Percentiles rank a stretch among this genome's conserved stretches.
Conservation (phyloP, 2,888 invertebrate species). For the Thereva unica region DNA sequence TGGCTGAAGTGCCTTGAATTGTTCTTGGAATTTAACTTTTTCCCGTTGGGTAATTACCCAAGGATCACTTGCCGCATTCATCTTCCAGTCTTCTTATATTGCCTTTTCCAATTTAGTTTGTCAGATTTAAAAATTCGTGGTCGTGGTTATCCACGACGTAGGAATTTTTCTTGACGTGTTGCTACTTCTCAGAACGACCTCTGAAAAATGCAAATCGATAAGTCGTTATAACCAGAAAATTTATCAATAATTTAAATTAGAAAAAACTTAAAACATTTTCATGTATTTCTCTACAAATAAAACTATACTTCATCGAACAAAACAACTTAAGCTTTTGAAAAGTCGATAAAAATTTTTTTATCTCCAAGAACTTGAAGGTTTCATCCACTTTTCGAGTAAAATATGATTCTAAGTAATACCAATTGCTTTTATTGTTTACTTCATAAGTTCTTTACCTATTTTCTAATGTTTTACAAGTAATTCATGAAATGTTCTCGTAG, state of each 20-base stretch:
- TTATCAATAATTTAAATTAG: background rate
- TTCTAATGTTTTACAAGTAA: slow-evolving; percentile 2
- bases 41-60: slow-evolving; percentile 90
- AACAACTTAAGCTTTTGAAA: slow-evolving; percentile 18
- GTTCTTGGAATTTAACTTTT: slow-evolving; percentile 84
- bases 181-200: slow-evolving; percentile 17
- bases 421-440: background rate
- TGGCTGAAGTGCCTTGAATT: slow-evolving; percentile 87
- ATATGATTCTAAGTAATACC: background rate
- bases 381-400: background rate
- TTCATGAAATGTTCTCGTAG: slow-evolving; percentile 13
- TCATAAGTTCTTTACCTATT: slow-evolving; percentile 6
- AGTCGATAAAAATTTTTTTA: slow-evolving; percentile 30
- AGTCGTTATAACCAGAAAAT: slow-evolving; percentile 12
- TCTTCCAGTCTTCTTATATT: slow-evolving; percentile 39
- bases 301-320: background rate
- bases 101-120: background rate
- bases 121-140: slow-evolving; percentile 24
- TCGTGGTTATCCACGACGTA: slow-evolving; percentile 26
- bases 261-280: too few relatives aligned
- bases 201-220: slow-evolving; percentile 28
- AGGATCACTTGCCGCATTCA: slow-evolving; percentile 68
- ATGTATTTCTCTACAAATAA: too few relatives aligned
- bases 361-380: background rate
- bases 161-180: slow-evolving; percentile 14